These are phyloP conservation scores for Peribatodes rhomboidaria DNA, from an alignment of 2,888 invertebrate species.

Conservation along the genomic window DNA sequence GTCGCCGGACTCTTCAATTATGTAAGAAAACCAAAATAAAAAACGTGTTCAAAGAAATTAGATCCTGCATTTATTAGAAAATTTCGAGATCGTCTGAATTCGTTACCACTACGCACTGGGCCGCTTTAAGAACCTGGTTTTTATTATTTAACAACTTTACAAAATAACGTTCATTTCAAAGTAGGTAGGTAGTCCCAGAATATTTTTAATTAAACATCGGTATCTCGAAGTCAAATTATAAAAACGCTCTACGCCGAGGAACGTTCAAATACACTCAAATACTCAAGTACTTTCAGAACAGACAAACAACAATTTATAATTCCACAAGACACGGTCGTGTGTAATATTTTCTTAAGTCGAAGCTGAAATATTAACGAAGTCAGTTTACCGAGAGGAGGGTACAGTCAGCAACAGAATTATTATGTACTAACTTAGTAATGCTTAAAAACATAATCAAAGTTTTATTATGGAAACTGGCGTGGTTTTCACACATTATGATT, in stretches of 20 bases:
- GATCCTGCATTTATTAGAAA: too few relatives aligned
- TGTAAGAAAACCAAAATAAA: background rate
- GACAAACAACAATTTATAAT: conserved; percentile 38
- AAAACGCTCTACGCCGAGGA: conserved; percentile 6
- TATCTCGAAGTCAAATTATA: conserved; percentile 6
- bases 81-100: too few relatives aligned
- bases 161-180: too few relatives aligned
- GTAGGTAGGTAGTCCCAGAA: background rate
- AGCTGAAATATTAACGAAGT: conserved; percentile 42
- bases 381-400: conserved; percentile 28
- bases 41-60: too few relatives aligned
- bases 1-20: too few relatives aligned
- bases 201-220: conserved; percentile 6
- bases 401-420: conserved; percentile 15
- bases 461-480: too few relatives aligned
- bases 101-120: too few relatives aligned
- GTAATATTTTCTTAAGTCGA: conserved; percentile 42
- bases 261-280: conserved; percentile 30
- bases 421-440: too few relatives aligned
- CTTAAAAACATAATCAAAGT: too few relatives aligned
- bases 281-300: conserved; percentile 11
- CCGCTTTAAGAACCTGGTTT: too few relatives aligned
- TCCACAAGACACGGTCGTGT: conserved; percentile 33
- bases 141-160: too few relatives aligned
- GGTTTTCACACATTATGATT: too few relatives aligned